These are phyloP conservation scores for Eristalinus sepulchralis DNA, from an alignment of 2,888 invertebrate genomes.

Conservation along the genomic window DNA sequence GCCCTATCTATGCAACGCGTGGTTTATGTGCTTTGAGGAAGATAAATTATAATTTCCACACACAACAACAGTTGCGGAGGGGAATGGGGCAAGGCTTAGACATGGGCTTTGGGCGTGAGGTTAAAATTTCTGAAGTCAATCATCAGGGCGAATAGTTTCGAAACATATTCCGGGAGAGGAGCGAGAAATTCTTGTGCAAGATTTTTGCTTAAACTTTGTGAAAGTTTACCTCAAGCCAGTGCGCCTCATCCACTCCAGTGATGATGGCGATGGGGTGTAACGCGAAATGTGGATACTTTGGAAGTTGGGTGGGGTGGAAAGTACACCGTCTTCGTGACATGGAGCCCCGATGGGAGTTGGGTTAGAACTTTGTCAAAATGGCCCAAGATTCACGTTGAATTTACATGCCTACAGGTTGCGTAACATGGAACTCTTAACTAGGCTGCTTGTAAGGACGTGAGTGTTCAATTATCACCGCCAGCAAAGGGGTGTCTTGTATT, in stretches of 20 bases:
- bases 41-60: constrained; percentile 64
- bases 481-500: not conserved
- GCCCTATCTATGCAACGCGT: constrained; percentile 3
- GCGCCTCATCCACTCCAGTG: not conserved
- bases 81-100: not conserved
- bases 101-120: not conserved
- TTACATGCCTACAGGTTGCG: constrained; percentile 22
- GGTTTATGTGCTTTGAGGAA: constrained; percentile 49
- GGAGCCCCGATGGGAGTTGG: not conserved
- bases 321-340: constrained; percentile 4
- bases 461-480: constrained; percentile 3
- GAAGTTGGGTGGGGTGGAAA: too few species aligned
- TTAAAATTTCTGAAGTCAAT: constrained; percentile 48
- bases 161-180: constrained; percentile 56
- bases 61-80: constrained; percentile 44
- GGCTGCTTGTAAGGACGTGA: constrained; percentile 19
- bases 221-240: constrained; percentile 15
- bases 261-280: not conserved
- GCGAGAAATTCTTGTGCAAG: constrained; percentile 52
- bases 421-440: constrained; percentile 2
- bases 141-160: constrained; percentile 61
- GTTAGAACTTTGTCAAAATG: not conserved
- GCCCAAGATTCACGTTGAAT: not conserved
- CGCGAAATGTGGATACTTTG: constrained; percentile 6
- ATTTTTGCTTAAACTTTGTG: constrained; percentile 52